phyloP scores from a whole-genome alignment of 2,797 vertebrate species.

The Linurgus olivaceus region DNA sequence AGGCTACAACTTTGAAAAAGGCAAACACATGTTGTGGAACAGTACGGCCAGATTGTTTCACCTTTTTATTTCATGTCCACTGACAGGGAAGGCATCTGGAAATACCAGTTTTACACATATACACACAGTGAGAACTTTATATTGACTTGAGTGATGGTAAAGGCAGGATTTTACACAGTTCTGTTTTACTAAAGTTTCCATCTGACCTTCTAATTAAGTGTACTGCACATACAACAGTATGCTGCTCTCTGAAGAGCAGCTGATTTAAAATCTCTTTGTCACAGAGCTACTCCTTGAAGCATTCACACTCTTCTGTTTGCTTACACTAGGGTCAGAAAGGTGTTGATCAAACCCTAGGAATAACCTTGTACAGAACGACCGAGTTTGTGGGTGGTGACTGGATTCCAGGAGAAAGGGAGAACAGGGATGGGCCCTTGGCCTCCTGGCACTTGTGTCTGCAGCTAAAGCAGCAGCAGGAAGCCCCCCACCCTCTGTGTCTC shows the following conservation, averaged over 20 bases:
- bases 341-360: background rate
- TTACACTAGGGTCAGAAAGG: background rate
- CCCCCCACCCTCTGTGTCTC: background rate
- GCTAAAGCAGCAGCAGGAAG: background rate
- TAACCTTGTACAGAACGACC: background rate
- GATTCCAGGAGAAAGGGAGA: background rate
- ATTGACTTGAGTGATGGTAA: background rate
- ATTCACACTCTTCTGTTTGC: background rate
- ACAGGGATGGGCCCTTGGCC: accelerated
- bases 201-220: background rate
- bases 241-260: background rate
- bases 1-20: background rate
- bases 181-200: background rate
- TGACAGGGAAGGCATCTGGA: background rate
- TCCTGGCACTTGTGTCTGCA: background rate
- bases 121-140: background rate
- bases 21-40: background rate
- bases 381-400: background rate
- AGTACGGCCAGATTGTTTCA: background rate
- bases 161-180: background rate
- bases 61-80: background rate
- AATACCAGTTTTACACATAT: background rate
- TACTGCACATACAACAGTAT: background rate
- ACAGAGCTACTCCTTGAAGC: background rate
- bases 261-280: background rate